Percentiles rank a stretch among this genome's conserved stretches.
These are phyloP conservation scores for Aricia agestis DNA, from an alignment of 1,140 invertebrate species.

Conservation along the genomic window DNA sequence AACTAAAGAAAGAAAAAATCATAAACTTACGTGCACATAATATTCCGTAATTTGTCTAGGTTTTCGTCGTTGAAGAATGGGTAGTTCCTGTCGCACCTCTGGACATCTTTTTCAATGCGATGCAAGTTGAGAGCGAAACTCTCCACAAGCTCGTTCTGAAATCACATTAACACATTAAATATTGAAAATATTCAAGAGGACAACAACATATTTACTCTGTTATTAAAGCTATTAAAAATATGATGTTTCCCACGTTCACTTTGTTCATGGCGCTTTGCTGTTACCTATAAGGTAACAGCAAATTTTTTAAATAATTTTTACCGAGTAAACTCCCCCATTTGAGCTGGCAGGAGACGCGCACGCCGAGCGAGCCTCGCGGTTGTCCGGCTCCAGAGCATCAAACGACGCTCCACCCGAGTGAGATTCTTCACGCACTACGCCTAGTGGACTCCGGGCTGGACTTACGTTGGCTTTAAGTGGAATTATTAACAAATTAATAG, in stretches of 20 bases:
- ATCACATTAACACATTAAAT: too few species aligned
- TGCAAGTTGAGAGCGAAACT: conserved; percentile 93
- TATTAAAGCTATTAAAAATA: too few species aligned
- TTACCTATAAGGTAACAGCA: not conserved
- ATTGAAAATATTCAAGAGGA: too few species aligned
- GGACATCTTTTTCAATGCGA: conserved; percentile 97
- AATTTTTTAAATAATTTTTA: conserved; percentile 62
- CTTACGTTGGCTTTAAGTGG: conserved; percentile 53
- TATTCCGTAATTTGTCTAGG: conserved; percentile 94
- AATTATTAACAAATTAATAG: not conserved
- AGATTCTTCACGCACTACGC: conserved; percentile 67
- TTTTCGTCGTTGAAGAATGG: conserved; percentile 93
- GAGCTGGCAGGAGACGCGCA: conserved; percentile 89
- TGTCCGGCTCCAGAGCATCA: conserved; percentile 64
- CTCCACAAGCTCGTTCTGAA: conserved; percentile 88
- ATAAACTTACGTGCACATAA: conserved; percentile 93
- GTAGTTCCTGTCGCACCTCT: conserved; percentile 95
- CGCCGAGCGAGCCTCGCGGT: conserved; percentile 58
- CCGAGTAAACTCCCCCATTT: conserved; percentile 91
- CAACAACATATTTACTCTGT: too few species aligned
- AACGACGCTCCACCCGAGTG: conserved; percentile 67
- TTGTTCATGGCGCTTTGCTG: too few species aligned
- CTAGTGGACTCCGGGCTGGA: conserved; percentile 65
- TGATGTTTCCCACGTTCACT: too few species aligned
- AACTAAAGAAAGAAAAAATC: too few species aligned